Conservation (phyloP, 1,140 invertebrate genomes). For the Orchesella cincta region DNA sequence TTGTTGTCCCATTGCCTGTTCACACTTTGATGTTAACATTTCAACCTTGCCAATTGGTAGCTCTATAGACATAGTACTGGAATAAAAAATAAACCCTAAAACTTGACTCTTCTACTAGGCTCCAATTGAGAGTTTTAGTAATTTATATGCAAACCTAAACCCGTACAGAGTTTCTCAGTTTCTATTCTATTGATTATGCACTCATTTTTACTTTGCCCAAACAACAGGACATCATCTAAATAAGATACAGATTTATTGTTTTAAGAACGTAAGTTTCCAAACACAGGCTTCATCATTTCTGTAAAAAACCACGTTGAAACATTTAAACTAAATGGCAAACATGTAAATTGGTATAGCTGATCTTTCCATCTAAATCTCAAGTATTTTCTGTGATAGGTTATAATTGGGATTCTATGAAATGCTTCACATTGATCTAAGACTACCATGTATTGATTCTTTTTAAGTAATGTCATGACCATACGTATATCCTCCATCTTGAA, state of each 20-base stretch:
- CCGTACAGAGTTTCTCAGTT: neutral
- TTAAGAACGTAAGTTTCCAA: neutral
- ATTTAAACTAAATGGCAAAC: slow-evolving; percentile 36
- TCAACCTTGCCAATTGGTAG: too few species aligned
- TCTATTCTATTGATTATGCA: too few species aligned
- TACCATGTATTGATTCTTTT: slow-evolving; percentile 32
- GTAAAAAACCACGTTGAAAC: slow-evolving; percentile 35
- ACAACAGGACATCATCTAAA: slow-evolving; percentile 21
- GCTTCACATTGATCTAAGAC: slow-evolving; percentile 41
- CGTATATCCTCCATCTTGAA: slow-evolving; percentile 44
- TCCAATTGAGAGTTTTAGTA: slow-evolving; percentile 11
- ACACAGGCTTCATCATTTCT: slow-evolving; percentile 36
- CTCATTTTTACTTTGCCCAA: too few species aligned
- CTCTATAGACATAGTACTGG: too few species aligned
- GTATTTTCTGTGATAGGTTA: slow-evolving; percentile 31
- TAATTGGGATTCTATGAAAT: slow-evolving; percentile 39
- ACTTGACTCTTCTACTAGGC: neutral
- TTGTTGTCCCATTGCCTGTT: too few species aligned
- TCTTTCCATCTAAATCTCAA: slow-evolving; percentile 35
- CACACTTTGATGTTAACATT: too few species aligned
- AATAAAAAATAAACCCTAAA: slow-evolving; percentile 12
- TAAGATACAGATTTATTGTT: neutral
- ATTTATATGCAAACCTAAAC: slow-evolving; percentile 16
- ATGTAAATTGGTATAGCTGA: slow-evolving; percentile 33
- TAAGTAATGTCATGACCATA: slow-evolving; percentile 7